Evolutionary conservation across 2,113 vertebrate species (phyloP), one percentile per base, ranked within the genome.

Genomic region (Crypturellus undulatus): DNA sequence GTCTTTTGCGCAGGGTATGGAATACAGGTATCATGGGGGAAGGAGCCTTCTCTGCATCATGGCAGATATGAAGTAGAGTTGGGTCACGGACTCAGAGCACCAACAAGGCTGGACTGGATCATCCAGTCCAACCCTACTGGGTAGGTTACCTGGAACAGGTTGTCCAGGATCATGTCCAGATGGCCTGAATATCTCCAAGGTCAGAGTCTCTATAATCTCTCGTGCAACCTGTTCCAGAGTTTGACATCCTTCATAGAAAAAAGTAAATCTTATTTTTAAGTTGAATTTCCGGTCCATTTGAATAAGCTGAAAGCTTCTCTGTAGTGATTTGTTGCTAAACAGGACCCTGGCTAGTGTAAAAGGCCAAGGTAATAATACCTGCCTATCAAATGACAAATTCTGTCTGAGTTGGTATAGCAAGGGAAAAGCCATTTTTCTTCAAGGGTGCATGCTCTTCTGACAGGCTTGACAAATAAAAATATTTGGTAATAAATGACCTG

Each of bases 321-420:
- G 10, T 25, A 58, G 16, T 45, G 40, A 82, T 84, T 63, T 43
- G 32, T 70, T 94, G 45, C 51, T 85, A 30, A 88, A 28, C 65
- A 82, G 65, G 18, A 47, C 68, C 69, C 70, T 16, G 56, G 42
- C 24, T 40, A 72, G 18, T 72, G 38, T 88, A 84, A 95, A 96
- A 97, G 79, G 51, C 63, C 63, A 91, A 72, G 45, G 34, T 77
- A 96, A 95, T 96, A 94, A 93, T 70, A 90, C 24, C 77, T 95
- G 93, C 92, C 96, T 77, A 42, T 97, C 94, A 96, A 93, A 62
- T 8, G 76, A 88, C 89, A 97, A 95, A 96, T 95, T 88, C 38
- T 90, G 45, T 58, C 65, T 91, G 86, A 79, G 45, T 36, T 26
- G 11, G 4, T 84, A 38, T 34, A 89, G 47, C 69, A 92, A 83